Base-by-base conservation (phyloP, 2,113 vertebrate genomes). In the Odontesthes bonariensis region DNA sequence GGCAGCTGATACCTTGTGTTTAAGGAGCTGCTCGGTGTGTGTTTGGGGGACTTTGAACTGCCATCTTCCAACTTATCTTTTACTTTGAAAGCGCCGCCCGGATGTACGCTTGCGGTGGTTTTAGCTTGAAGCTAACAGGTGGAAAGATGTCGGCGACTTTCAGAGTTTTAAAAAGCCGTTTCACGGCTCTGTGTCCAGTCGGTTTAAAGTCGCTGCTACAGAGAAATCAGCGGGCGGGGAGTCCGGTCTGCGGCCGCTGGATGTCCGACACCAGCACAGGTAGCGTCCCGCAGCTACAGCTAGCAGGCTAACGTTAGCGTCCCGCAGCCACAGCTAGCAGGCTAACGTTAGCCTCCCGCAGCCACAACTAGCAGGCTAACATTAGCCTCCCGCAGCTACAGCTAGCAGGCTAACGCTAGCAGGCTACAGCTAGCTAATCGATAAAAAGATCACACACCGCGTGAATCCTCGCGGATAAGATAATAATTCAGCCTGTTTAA, bases 321-420 rank as follows among this genome's bases (percentile, higher is more conserved):
- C 0, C 33, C 0, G 54, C n/a, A 40, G 47, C n/a, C 44, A 16
- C 27, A 16, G 54, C 17, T 75, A 81, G 22, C 42, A 0, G 62
- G 71, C 63, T 82, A 74, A 63, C 2, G 56, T 38, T 88, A 73
- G 10, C 0, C 7, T 0, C 0, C 33, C 0, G 54, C n/a, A 40
- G 47, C n/a, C 44, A 16, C 27, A 16, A 49, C 17, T 75, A 81
- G 22, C 42, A 0, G 62, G 71, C 63, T 82, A 74, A 63, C 2
- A 52, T 38, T 88, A 73, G 10, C 0, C 7, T 0, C 0, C 33
- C 0, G 54, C n/a, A 40, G 47, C n/a, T 51, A 16, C 27, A 16
- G 54, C 17, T 75, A 81, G 22, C 42, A 0, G 62, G 71, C 63
- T 82, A 74, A 63, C 2, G 56, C 31, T n/a, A n/a, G n/a, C n/a